Evolutionary conservation across 2,797 vertebrate species (phyloP).

Genomic region (Cottoperca gobio): DNA sequence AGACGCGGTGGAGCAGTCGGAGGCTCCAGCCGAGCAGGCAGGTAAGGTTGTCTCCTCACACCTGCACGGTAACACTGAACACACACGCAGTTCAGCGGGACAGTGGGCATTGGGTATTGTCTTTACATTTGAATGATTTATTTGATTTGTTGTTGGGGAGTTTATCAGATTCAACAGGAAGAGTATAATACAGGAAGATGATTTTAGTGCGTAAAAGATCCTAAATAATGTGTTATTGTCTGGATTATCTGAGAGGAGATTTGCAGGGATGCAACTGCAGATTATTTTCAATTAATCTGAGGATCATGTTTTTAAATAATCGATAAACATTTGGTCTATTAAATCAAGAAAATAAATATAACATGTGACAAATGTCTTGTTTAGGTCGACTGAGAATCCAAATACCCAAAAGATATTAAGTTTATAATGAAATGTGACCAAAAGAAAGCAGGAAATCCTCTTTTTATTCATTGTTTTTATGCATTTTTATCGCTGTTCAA

Average conservation of each 20-base stretch:
- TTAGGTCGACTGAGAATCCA: too few relatives aligned
- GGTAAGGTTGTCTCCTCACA: conserved; percentile 84
- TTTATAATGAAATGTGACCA: too few relatives aligned
- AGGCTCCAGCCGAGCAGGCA: conserved; percentile 86
- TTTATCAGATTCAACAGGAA: neutral
- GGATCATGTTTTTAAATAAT: too few relatives aligned
- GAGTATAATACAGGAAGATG: neutral
- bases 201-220: neutral
- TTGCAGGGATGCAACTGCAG: neutral
- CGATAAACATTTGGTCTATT: too few relatives aligned
- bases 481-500: neutral
- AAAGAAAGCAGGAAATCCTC: too few relatives aligned
- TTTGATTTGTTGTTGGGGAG: neutral
- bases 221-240: neutral
- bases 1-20: conserved; percentile 90
- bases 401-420: too few relatives aligned
- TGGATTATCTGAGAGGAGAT: neutral
- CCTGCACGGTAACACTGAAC: neutral
- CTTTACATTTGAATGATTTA: neutral
- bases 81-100: neutral
- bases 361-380: too few relatives aligned
- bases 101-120: too few relatives aligned
- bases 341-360: too few relatives aligned
- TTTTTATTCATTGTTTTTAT: too few relatives aligned
- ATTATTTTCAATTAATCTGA: too few relatives aligned